phyloP scores from a whole-genome alignment of 2,113 vertebrate genomes.

The Heliornis fulica region DNA sequence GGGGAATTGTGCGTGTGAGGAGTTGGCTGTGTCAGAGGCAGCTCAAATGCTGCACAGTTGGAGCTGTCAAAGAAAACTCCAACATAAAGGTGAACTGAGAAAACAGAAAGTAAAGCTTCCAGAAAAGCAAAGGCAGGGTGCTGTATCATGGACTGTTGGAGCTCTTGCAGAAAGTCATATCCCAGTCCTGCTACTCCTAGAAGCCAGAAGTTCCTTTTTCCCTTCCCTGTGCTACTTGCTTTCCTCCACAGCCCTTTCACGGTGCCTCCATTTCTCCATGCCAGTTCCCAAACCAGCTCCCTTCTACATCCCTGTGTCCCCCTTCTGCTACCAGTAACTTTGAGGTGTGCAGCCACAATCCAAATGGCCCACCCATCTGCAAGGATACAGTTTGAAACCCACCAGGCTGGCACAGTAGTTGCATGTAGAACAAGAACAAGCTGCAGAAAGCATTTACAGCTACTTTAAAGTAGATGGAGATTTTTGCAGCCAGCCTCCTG shows the following conservation, averaged over 20 bases:
- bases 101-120: background rate
- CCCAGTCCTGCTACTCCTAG: background rate
- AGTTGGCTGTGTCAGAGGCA: background rate
- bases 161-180: background rate
- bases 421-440: background rate
- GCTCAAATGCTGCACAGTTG: background rate
- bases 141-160: background rate
- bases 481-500: background rate
- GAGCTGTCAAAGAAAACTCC: background rate
- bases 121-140: background rate
- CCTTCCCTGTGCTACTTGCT: background rate
- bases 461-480: background rate
- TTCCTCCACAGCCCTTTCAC: background rate
- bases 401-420: background rate
- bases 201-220: background rate
- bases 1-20: background rate
- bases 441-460: background rate
- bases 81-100: background rate
- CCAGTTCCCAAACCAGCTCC: background rate
- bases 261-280: background rate
- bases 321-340: background rate
- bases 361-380: background rate
- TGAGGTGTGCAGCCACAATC: background rate
- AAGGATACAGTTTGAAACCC: background rate
- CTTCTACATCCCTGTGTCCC: background rate